Evolutionary conservation across 2,888 invertebrate genomes (phyloP).

Genomic region (Morinoia aosen): DNA sequence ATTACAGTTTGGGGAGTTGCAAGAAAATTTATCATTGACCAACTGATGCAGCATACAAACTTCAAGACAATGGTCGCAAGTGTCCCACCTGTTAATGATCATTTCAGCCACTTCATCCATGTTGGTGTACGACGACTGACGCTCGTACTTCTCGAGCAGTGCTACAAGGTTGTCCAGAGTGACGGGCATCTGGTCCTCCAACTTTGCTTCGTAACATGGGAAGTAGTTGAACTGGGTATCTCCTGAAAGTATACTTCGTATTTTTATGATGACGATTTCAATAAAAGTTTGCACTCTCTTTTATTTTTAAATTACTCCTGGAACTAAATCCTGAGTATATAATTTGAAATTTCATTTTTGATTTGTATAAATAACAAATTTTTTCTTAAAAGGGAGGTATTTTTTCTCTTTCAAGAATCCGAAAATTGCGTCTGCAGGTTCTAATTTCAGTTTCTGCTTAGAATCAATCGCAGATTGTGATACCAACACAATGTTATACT

Average conservation of each 20-base stretch:
- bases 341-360: neutral
- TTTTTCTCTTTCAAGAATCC: neutral
- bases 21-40: too few relatives aligned
- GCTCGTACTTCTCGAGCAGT: slow-evolving; percentile 56
- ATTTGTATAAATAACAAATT: neutral
- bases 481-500: too few relatives aligned
- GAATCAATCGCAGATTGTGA: too few relatives aligned
- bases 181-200: slow-evolving; percentile 52
- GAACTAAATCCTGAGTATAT: neutral
- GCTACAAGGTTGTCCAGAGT: slow-evolving; percentile 56
- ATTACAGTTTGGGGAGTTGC: too few relatives aligned
- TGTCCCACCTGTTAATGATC: slow-evolving; percentile 53
- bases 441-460: neutral
- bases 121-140: neutral
- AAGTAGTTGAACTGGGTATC: slow-evolving; percentile 27
- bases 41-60: neutral
- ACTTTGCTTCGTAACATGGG: neutral
- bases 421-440: neutral
- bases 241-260: neutral
- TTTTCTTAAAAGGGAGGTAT: neutral
- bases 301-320: neutral
- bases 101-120: slow-evolving; percentile 55
- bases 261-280: neutral
- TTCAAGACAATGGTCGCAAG: neutral
- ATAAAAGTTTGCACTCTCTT: neutral